A percentile compares a stretch with the other conserved stretches of the same genome.
Evolutionary conservation across 2,797 vertebrate genomes (phyloP).

Genomic region (Squalus acanthias): DNA sequence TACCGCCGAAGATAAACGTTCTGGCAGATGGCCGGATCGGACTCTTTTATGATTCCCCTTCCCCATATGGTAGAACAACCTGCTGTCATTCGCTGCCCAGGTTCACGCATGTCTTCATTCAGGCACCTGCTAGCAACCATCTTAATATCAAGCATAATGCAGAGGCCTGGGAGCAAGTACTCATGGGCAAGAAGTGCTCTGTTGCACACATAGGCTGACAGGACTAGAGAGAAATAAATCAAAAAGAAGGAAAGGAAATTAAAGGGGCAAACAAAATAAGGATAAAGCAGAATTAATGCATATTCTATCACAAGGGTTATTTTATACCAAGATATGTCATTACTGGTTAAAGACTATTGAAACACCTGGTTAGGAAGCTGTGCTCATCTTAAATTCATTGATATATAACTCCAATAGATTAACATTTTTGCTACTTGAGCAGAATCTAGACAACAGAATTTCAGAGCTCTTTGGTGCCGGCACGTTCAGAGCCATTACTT

Average conservation of each 20-base stretch:
- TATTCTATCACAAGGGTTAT: not conserved
- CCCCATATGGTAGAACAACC: not conserved
- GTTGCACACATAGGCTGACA: not conserved
- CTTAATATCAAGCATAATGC: not conserved
- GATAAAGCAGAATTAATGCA: not conserved
- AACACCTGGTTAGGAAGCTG: not conserved
- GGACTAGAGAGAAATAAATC: not conserved
- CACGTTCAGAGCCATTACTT: not conserved
- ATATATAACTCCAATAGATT: not conserved
- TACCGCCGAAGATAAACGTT: not conserved
- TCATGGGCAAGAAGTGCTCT: not conserved
- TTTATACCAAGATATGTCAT: not conserved
- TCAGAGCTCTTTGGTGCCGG: not conserved
- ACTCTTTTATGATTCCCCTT: not conserved
- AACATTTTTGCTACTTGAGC: not conserved
- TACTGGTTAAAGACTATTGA: not conserved
- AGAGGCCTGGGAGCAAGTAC: not conserved
- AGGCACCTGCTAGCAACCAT: not conserved
- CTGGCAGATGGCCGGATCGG: not conserved
- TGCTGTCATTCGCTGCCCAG: not conserved
- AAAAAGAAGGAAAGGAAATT: not conserved
- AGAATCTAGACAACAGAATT: too few relatives aligned
- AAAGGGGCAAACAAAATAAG: not conserved
- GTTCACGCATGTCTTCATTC: not conserved
- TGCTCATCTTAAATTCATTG: not conserved